phyloP scores from a whole-genome alignment of 2,888 invertebrate genomes.

The Euspilapteryx auroguttella region DNA sequence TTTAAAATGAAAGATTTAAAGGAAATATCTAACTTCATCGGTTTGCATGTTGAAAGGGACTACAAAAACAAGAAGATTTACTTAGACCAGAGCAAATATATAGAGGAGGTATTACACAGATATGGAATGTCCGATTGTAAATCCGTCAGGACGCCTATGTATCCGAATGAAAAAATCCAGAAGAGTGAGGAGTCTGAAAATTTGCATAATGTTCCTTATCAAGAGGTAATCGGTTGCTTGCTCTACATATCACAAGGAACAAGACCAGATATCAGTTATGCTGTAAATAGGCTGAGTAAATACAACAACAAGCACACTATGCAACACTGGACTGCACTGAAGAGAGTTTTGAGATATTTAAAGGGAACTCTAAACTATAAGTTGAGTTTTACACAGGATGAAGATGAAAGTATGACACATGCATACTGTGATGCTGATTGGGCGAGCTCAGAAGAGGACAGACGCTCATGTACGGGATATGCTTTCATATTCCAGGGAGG shows the following conservation, averaged over 20 bases:
- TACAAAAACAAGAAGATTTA: constrained; percentile 1
- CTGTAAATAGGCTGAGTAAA: constrained; percentile 6
- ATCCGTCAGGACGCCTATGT: neutral
- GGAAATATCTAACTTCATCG: constrained; percentile 2
- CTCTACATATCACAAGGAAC: constrained; percentile 5
- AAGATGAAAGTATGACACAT: constrained; percentile 1
- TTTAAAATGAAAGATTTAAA: constrained; percentile 7
- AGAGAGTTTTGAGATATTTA: constrained; percentile 9
- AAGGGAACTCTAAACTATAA: constrained; percentile 7
- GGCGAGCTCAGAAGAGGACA: constrained; percentile 7
- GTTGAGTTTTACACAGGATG: constrained; percentile 4
- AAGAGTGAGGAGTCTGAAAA: constrained; percentile 4
- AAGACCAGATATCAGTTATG: constrained; percentile 7
- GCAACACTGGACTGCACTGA: constrained; percentile 8
- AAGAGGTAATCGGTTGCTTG: constrained; percentile 3
- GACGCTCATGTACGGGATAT: constrained; percentile 9
- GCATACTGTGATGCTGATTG: constrained; percentile 9
- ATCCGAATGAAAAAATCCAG: constrained; percentile 5
- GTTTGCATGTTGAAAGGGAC: constrained; percentile 4
- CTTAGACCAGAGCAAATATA: constrained; percentile 6
- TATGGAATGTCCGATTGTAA: constrained; percentile 6
- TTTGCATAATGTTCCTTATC: constrained; percentile 6
- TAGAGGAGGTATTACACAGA: constrained; percentile 4
- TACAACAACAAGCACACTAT: constrained; percentile 6
- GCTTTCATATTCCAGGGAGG: constrained; percentile 9